Evolutionary conservation across 2,888 invertebrate genomes (phyloP).

Genomic region (Eupsilia transversa): DNA sequence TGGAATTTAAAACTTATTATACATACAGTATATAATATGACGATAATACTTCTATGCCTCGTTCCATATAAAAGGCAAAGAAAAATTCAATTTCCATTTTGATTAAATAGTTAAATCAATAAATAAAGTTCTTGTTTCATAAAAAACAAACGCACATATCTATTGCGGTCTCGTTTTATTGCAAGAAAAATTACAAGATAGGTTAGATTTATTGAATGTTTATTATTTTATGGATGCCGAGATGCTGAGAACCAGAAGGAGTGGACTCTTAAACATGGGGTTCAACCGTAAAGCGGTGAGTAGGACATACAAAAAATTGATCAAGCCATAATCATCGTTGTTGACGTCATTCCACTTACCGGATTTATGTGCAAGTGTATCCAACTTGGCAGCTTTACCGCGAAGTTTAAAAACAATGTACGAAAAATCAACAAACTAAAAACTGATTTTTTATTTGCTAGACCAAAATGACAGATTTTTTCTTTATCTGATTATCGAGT

Average conservation of each 20-base stretch:
- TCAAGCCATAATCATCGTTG: not conserved
- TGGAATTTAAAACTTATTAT: not conserved
- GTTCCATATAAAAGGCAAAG: not conserved
- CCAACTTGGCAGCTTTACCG: not conserved
- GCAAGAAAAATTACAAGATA: conserved; percentile 51
- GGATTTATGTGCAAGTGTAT: not conserved
- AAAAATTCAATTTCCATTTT: conserved; percentile 38
- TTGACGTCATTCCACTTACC: not conserved
- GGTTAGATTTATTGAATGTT: conserved; percentile 42
- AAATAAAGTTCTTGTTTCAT: conserved; percentile 40
- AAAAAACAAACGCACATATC: conserved; percentile 26
- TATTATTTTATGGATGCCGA: conserved; percentile 36
- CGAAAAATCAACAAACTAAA: no score
- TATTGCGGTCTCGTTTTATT: conserved; percentile 38
- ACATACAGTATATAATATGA: conserved; percentile 8
- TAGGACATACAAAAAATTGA: conserved; percentile 11
- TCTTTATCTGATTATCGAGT: no score
- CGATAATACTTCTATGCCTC: not conserved
- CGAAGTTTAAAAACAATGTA: no score
- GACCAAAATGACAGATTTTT: no score
- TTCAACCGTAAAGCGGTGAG: conserved; percentile 10
- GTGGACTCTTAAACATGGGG: conserved; percentile 3
- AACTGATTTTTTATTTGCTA: no score
- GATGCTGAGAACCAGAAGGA: conserved; percentile 16
- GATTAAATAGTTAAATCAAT: conserved; percentile 35